Evolutionary conservation across 2,113 vertebrate genomes (phyloP), one percentile per base, ranked within the genome.

Genomic region (Circaetus gallicus): DNA sequence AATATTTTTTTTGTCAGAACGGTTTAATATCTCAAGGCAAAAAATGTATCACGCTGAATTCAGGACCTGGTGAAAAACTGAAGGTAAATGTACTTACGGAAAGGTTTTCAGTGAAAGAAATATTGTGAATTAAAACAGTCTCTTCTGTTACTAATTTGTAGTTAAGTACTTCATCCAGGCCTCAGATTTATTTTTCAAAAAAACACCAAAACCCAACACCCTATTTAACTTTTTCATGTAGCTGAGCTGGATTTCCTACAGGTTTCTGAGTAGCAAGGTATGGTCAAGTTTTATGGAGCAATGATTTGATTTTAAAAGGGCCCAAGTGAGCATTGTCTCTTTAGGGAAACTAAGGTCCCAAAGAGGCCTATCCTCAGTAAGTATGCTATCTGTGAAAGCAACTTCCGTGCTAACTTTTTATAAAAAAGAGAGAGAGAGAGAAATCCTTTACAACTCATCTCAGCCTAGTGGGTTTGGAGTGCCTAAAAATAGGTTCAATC

Each of bases 91-190:
- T 90, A 56, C 91, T 89, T 65, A 42, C 2, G 56, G 87, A 72
- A 76, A 79, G 61, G 71, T 53, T 93, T 97, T 71, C 92, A 85
- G 71, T 52, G 94, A 86, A 89, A 94, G 92, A 34, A 93, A 81
- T 63, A 76, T 61, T 59, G 76, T 81, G 55, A 40, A 55, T 89
- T 70, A 72, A 59, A 92, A 16, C 58, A 87, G 52, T 62, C 67
- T 52, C 53, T 84, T 72, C 67, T 59, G 50, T 94, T 79, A 95
- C 93, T 97, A 63, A 95, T 96, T 72, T 86, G 81, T 96, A 96
- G 93, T 55, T 91, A 84, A 38, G 71, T 66, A 56, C 82, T 63
- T 82, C 52, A 89, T 65, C 62, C 88, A 93, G 67, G 43, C 63
- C 67, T 94, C 89, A 77, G 82, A 74, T 65, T 84, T 34, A 52